Evolutionary conservation across 2,888 invertebrate species (phyloP), one percentile per base, ranked within the genome.

Genomic region (Drosophila cyrtoloma): DNA sequence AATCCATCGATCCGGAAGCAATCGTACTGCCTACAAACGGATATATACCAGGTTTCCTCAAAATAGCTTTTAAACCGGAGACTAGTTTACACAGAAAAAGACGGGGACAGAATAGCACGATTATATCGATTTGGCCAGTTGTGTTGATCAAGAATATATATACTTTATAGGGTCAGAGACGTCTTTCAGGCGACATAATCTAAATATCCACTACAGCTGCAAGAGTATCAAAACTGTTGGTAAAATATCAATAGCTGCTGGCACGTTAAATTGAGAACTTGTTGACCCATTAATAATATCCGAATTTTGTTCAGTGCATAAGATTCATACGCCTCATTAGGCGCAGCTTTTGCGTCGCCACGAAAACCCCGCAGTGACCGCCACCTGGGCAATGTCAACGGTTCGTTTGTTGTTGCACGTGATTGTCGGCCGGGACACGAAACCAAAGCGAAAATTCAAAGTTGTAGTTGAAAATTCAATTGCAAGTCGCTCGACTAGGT

Each of bases 261-360:
- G 37, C 22, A 28, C 2, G 35, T 10, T n/a, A n/a, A 57, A 57
- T 30, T 7, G 7, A 7, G 12, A 26, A n/a, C 12, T 39, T 35
- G 12, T 35, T 56, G 37, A n/a, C 12, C 28, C 28, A 28, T 12
- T 56, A 35, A 35, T 56, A 56, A 35, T 37, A 56, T n/a, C 7
- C 1, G 1, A 30, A 10, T 44, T 61, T 51, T 51, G 14, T 10
- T 32, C 60, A 50, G 56, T 61, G 33, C 30, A 55, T 28, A 26
- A 44, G 62, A 52, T 52, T 39, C 44, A 42, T 59, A 16, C 42
- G 77, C 59, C 70, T 66, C 81, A 80, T 77, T 77, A 75, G 76
- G 33, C 60, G 58, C 68, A 35, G 58, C n/a, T 37, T 66, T 75
- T 26, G 22, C 6, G 51, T 30, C 51, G 56, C 51, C 55, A 37